These are phyloP conservation scores for Sardinella longiceps DNA, from an alignment of 2,797 vertebrate species.

Conservation along the genomic window DNA sequence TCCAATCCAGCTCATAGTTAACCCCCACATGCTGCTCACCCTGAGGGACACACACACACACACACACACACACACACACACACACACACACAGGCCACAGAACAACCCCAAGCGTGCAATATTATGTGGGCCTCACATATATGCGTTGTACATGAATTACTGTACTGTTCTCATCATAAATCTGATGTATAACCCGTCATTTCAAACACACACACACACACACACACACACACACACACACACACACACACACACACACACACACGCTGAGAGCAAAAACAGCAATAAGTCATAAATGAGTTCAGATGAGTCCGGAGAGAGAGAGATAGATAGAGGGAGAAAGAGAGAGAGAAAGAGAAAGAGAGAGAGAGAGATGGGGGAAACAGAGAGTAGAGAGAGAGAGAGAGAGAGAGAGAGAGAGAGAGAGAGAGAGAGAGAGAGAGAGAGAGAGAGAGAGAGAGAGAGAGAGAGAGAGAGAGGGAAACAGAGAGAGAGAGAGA, in stretches of 20 bases:
- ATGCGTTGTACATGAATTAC: constrained; percentile 5
- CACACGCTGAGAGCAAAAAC: neutral
- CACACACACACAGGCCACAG: neutral
- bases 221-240: neutral
- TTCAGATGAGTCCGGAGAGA: neutral
- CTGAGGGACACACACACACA: neutral
- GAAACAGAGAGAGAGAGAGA: no score
- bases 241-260: no score
- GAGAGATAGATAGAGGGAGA: no score
- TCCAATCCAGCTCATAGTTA: neutral
- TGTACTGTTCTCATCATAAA: neutral
- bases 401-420: no score
- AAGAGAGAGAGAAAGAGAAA: no score
- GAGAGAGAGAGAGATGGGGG: no score
- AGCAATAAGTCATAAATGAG: neutral
- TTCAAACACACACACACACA: neutral
- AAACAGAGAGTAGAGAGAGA: neutral
- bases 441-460: no score
- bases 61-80: no score
- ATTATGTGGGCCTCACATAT: neutral
- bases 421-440: no score
- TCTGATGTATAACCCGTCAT: neutral
- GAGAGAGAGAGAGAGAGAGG: neutral
- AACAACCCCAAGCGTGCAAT: neutral
- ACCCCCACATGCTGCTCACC: neutral